phyloP scores from a whole-genome alignment of 2,797 vertebrate genomes.

The Amblyraja radiata region DNA sequence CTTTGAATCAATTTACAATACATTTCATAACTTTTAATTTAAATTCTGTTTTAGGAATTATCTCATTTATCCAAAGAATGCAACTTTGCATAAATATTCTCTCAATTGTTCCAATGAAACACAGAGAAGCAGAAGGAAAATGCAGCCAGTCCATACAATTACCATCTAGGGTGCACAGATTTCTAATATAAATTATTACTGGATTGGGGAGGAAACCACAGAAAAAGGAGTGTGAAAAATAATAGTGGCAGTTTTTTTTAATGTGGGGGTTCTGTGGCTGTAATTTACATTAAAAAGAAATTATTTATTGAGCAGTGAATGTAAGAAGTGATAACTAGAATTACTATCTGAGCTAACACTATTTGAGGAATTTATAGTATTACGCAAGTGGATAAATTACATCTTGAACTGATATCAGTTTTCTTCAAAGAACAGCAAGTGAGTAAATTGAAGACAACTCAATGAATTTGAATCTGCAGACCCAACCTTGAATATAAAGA shows the following conservation, averaged over 20 bases:
- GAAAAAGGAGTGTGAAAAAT: neutral
- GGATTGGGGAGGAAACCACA: neutral
- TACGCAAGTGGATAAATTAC: neutral
- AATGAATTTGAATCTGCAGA: neutral
- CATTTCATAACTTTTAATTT: neutral
- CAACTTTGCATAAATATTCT: neutral
- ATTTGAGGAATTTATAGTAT: neutral
- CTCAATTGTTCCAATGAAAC: neutral
- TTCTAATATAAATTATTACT: neutral
- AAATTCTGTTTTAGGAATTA: neutral
- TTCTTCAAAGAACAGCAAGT: neutral
- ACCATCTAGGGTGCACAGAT: neutral
- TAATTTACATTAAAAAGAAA: neutral
- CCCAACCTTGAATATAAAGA: too few relatives aligned
- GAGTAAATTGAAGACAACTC: neutral
- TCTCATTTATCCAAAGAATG: neutral
- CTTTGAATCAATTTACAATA: neutral
- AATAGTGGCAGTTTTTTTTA: neutral
- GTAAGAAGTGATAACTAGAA: neutral
- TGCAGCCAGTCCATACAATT: neutral
- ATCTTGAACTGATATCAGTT: neutral
- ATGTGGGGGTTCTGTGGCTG: neutral
- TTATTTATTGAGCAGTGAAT: neutral
- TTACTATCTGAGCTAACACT: neutral
- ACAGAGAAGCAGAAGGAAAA: too few relatives aligned